Conservation (phyloP, 1,140 invertebrate species). For the Bilobella aurantiaca region DNA sequence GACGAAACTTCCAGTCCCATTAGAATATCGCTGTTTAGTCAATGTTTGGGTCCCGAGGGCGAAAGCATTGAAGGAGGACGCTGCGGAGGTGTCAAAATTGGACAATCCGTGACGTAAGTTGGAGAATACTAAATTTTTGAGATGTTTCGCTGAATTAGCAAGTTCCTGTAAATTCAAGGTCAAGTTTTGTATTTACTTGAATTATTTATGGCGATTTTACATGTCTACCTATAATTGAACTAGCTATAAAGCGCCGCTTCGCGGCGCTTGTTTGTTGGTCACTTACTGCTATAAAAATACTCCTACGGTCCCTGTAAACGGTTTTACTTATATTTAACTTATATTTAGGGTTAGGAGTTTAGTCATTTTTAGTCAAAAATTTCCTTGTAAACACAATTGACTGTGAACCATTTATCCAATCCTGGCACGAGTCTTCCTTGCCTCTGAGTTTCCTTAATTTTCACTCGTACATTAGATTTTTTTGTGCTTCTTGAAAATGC, state of each 20-base stretch:
- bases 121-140: too few relatives aligned
- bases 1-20: background rate
- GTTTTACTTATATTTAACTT: too few relatives aligned
- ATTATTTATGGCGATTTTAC: too few relatives aligned
- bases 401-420: background rate
- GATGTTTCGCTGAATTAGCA: too few relatives aligned
- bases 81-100: conserved; percentile 78
- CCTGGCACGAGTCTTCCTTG: background rate
- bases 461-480: background rate
- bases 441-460: background rate
- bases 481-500: conserved; percentile 32
- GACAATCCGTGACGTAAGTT: conserved; percentile 52
- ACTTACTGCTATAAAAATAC: too few relatives aligned
- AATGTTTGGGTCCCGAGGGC: background rate
- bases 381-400: conserved; percentile 6
- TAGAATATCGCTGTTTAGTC: background rate
- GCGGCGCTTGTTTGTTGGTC: too few relatives aligned
- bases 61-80: conserved; percentile 58
- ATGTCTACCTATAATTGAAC: too few relatives aligned
- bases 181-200: background rate
- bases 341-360: too few relatives aligned
- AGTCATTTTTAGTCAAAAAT: too few relatives aligned
- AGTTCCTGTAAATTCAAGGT: background rate
- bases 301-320: too few relatives aligned
- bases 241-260: too few relatives aligned